Percentiles rank a stretch among this genome's conserved stretches.
Conservation (phyloP, 2,113 vertebrate genomes). For the Lagopus leucura region DNA sequence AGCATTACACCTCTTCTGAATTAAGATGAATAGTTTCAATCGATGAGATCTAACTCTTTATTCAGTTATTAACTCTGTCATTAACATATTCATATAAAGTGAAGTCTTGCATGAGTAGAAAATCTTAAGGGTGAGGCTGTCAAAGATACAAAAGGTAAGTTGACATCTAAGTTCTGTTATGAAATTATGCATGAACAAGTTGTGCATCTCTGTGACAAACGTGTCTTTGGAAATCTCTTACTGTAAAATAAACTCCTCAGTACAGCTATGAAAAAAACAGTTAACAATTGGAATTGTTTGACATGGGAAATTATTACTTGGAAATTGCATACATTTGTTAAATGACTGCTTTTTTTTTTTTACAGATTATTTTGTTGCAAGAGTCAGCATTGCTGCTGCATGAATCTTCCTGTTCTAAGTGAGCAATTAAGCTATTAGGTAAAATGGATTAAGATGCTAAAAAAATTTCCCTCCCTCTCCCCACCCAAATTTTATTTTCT, state of each 20-base stretch:
- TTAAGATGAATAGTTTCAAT: neutral
- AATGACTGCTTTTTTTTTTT: neutral
- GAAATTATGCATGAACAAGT: neutral
- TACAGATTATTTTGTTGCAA: neutral
- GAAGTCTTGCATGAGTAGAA: neutral
- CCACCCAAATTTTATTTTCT: neutral
- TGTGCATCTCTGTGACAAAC: accelerated
- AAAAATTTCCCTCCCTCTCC: neutral
- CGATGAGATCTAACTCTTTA: neutral
- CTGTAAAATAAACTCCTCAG: neutral
- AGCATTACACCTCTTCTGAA: neutral
- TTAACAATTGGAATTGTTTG: neutral
- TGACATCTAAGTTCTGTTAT: neutral
- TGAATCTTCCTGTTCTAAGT: neutral
- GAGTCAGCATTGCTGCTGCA: neutral
- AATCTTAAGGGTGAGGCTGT: neutral
- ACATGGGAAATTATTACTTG: neutral
- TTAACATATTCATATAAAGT: neutral
- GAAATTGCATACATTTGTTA: neutral
- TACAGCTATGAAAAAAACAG: neutral
- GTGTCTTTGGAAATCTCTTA: neutral
- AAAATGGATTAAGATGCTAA: neutral
- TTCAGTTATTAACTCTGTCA: neutral
- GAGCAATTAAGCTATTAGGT: neutral
- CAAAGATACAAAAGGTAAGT: neutral